Evolutionary conservation across 2,113 vertebrate genomes (phyloP).

Genomic region (Daboia siamensis): DNA sequence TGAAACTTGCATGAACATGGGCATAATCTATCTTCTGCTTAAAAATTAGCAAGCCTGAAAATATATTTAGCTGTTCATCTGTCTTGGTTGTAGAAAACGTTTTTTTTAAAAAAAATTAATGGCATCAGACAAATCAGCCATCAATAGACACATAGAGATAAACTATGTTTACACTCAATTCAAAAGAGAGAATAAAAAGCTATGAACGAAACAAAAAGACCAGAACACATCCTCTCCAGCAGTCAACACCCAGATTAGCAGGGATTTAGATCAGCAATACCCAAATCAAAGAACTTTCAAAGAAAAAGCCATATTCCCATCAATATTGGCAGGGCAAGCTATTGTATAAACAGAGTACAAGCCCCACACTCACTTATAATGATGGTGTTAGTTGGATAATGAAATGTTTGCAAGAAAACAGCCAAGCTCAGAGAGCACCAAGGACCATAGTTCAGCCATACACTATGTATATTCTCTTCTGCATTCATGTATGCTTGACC

Average conservation of each 20-base stretch:
- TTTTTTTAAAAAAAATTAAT: too few relatives aligned
- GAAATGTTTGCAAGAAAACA: background rate
- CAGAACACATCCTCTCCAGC: background rate
- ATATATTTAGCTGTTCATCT: too few relatives aligned
- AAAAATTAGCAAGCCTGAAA: too few relatives aligned
- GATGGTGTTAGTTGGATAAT: background rate
- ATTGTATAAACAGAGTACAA: background rate
- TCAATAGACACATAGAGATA: background rate
- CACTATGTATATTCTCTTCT: background rate
- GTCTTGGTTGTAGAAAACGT: too few relatives aligned
- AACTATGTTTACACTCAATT: background rate
- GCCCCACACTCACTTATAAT: background rate
- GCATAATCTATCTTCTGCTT: background rate
- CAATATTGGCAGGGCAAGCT: background rate
- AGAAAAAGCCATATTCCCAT: background rate
- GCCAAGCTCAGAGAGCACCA: background rate
- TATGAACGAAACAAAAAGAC: background rate
- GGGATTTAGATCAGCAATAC: background rate
- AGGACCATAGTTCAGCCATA: background rate
- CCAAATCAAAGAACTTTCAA: background rate
- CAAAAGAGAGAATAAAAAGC: background rate
- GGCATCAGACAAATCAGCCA: background rate
- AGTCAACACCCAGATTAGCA: background rate
- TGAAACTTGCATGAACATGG: background rate
- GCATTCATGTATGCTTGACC: background rate